These are phyloP conservation scores for Rhynchonycteris naso DNA, from an alignment of 2,797 vertebrate species.

Conservation along the genomic window DNA sequence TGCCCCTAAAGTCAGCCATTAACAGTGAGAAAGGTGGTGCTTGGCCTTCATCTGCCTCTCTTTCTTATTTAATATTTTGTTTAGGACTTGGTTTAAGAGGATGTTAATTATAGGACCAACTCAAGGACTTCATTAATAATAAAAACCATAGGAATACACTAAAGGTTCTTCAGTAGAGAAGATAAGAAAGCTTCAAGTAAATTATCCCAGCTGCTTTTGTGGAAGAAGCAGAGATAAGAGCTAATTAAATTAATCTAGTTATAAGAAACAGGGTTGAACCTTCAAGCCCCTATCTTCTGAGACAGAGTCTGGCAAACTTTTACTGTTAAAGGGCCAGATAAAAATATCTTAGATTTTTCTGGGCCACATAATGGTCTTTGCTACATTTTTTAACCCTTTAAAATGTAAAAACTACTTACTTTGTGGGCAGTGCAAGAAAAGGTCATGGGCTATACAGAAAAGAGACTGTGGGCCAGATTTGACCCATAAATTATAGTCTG, in stretches of 20 bases:
- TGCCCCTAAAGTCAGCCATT: background rate
- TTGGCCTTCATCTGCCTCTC: background rate
- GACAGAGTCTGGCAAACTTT: background rate
- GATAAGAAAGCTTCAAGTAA: slow-evolving; percentile 24
- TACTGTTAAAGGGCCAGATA: background rate
- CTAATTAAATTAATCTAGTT: slow-evolving; percentile 46
- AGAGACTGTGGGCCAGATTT: background rate
- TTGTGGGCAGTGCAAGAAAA: background rate
- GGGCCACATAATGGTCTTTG: background rate
- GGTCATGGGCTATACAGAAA: background rate
- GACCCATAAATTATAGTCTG: background rate
- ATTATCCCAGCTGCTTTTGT: background rate
- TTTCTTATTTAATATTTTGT: background rate
- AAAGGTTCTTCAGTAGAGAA: background rate
- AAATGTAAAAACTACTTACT: slow-evolving; percentile 6
- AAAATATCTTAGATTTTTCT: background rate
- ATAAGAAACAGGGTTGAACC: background rate
- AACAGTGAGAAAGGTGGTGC: background rate
- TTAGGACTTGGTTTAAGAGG: background rate
- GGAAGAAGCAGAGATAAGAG: background rate
- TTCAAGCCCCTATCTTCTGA: background rate
- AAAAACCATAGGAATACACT: slow-evolving; percentile 1
- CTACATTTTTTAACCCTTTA: background rate
- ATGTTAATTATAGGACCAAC: background rate
- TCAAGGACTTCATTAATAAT: slow-evolving; percentile 39